Percentiles rank a stretch among this genome's conserved stretches.
These are phyloP conservation scores for Didymodactylos carnosus DNA, from an alignment of 2,888 invertebrate genomes.

Conservation along the genomic window DNA sequence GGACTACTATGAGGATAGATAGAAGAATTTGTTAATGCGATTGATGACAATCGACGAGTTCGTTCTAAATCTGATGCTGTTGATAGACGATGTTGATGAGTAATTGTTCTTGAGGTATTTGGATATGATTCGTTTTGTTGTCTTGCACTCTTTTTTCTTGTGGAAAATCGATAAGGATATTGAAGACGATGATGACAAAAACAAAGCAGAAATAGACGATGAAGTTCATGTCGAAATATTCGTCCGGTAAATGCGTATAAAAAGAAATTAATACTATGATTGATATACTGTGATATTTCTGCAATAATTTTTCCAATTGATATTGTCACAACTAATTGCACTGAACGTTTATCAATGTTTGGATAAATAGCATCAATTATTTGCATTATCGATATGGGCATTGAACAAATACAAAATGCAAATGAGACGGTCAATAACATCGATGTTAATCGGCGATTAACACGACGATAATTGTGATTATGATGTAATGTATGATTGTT, in stretches of 20 bases:
- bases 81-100: too few species aligned
- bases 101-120: too few species aligned
- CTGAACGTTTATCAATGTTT: not conserved
- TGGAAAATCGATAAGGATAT: too few species aligned
- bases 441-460: conserved; percentile 17
- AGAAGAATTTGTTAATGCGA: too few species aligned
- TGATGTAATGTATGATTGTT: not conserved
- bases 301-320: not conserved
- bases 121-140: too few species aligned
- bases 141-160: too few species aligned
- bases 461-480: not conserved
- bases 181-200: too few species aligned
- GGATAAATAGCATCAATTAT: conserved; percentile 18
- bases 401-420: conserved; percentile 21
- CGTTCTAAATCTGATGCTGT: too few species aligned
- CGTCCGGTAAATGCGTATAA: conserved; percentile 24
- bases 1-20: too few species aligned
- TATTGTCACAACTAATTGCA: not conserved
- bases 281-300: not conserved
- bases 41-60: too few species aligned
- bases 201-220: conserved; percentile 4
- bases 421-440: conserved; percentile 22
- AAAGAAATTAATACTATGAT: conserved; percentile 21
- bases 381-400: conserved; percentile 21
- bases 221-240: conserved; percentile 22